Evolutionary conservation across 2,797 vertebrate species (phyloP).

Genomic region (Lutjanus campechanus): DNA sequence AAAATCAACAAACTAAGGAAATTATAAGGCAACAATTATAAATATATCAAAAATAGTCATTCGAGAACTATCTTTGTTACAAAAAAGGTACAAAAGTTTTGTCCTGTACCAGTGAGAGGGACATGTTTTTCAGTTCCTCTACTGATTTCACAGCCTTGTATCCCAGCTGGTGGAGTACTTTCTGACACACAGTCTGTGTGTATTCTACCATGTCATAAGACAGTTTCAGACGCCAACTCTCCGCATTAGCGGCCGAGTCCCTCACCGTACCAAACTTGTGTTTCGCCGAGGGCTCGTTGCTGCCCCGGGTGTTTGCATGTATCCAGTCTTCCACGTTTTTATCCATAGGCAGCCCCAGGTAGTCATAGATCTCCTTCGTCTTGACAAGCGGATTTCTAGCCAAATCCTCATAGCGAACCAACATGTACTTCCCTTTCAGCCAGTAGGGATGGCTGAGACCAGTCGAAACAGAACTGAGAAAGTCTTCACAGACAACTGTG

Average conservation of each 20-base stretch:
- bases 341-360: conserved; percentile 92
- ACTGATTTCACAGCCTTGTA: conserved; percentile 90
- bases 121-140: conserved; percentile 93
- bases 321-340: conserved; percentile 94
- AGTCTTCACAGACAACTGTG: conserved; percentile 95
- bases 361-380: conserved; percentile 94
- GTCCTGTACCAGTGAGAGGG: conserved; percentile 92
- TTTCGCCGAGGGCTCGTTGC: conserved; percentile 89
- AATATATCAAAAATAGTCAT: conserved; percentile 88
- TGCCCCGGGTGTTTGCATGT: conserved; percentile 92
- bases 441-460: conserved; percentile 90
- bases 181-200: conserved; percentile 92
- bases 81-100: conserved; percentile 93
- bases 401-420: conserved; percentile 96
- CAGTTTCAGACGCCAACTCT: conserved; percentile 95
- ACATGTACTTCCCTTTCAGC: conserved; percentile 96
- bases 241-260: conserved; percentile 93
- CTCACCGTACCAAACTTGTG: conserved; percentile 94
- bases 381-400: conserved; percentile 93
- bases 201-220: conserved; percentile 94
- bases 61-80: conserved; percentile 85
- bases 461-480: conserved; percentile 92
- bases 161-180: conserved; percentile 92
- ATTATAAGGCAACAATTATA: conserved; percentile 94
- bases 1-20: conserved; percentile 64